Evolutionary conservation across 1,140 invertebrate genomes (phyloP).

Genomic region (Hycleus phaleratus): DNA sequence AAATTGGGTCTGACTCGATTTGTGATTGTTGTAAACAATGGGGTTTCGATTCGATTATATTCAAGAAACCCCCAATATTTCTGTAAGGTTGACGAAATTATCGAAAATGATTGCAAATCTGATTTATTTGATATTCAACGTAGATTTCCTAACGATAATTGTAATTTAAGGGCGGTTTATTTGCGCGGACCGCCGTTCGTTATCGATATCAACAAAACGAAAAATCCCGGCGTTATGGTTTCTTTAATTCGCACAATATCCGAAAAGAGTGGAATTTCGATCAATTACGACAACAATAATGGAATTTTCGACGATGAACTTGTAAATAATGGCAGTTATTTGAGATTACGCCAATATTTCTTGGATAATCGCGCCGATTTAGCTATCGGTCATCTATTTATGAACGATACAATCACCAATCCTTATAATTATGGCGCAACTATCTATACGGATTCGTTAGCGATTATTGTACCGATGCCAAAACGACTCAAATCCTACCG

Average conservation of each 20-base stretch:
- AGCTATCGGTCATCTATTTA: constrained; percentile 4
- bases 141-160: too few relatives aligned
- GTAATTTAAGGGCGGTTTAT: too few relatives aligned
- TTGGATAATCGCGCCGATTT: not conserved
- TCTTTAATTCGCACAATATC: not conserved
- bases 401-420: constrained; percentile 6
- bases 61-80: too few relatives aligned
- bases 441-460: not conserved
- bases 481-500: constrained; percentile 2
- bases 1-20: too few relatives aligned
- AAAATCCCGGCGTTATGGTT: constrained; percentile 2
- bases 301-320: not conserved
- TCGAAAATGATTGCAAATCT: too few relatives aligned
- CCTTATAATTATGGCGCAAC: constrained; percentile 8
- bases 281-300: not conserved
- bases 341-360: not conserved
- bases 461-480: not conserved
- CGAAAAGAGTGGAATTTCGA: not conserved
- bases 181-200: not conserved
- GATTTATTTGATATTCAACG: too few relatives aligned
- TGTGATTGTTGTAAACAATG: too few relatives aligned
- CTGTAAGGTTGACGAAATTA: too few relatives aligned
- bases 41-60: too few relatives aligned
- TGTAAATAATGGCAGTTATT: not conserved
- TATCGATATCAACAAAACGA: not conserved